Evolutionary conservation across 2,113 vertebrate genomes (phyloP).

Genomic region (Nematolebias whitei): DNA sequence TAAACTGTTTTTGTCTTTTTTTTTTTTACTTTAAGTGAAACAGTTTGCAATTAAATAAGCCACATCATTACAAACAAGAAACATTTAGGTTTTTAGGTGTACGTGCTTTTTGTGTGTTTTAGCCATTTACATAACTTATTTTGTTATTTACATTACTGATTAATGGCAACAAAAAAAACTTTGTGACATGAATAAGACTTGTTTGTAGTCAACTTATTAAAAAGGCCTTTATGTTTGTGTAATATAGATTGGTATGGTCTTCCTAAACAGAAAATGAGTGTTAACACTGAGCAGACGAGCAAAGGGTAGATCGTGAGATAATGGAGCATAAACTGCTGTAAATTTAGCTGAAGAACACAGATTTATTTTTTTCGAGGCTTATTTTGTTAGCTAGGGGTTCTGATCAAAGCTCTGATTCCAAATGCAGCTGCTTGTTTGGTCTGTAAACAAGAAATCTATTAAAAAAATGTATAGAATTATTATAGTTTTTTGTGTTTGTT

Average conservation of each 20-base stretch:
- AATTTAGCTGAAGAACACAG: conserved; percentile 18
- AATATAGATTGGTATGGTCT: conserved; percentile 23
- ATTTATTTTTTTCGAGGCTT: background rate
- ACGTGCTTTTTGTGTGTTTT: too few species aligned
- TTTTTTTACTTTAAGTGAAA: too few species aligned
- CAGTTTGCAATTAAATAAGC: too few species aligned
- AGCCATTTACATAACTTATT: too few species aligned
- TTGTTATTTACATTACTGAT: too few species aligned
- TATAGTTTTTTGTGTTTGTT: too few species aligned
- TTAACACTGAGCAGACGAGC: conserved; percentile 20
- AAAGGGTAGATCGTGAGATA: conserved; percentile 48
- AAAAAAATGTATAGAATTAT: too few species aligned
- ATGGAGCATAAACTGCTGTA: conserved; percentile 33
- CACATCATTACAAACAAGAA: too few species aligned
- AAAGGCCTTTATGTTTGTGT: conserved; percentile 48
- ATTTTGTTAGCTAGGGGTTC: background rate
- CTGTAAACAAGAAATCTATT: too few species aligned
- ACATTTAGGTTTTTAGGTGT: too few species aligned
- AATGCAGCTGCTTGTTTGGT: background rate
- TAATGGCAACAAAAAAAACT: conserved; percentile 23
- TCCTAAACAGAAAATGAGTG: conserved; percentile 20
- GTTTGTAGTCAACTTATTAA: conserved; percentile 27
- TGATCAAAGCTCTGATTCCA: conserved; percentile 18
- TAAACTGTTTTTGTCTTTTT: too few species aligned
- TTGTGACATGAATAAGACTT: conserved; percentile 51